Evolutionary conservation across 2,888 invertebrate genomes (phyloP).

Genomic region (Acanthococcus lagerstroemiae): DNA sequence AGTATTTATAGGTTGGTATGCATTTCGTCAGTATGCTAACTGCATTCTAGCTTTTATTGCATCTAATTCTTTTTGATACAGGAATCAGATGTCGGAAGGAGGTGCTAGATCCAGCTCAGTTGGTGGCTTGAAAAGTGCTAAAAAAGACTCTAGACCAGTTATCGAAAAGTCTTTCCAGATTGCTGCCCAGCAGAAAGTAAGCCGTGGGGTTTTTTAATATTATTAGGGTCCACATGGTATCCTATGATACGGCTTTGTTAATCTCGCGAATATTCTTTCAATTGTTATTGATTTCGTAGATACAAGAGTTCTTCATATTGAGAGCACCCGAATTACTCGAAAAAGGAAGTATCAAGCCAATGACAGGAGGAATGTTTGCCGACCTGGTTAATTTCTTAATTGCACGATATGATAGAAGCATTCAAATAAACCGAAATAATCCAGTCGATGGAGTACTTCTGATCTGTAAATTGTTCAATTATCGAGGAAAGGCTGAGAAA

Average conservation of each 20-base stretch:
- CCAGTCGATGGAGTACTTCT: conserved; percentile 30
- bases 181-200: conserved; percentile 30
- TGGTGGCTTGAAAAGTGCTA: conserved; percentile 31
- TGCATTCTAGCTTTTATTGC: neutral
- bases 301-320: conserved; percentile 13
- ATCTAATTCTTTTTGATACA: neutral
- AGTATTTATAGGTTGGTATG: conserved; percentile 2
- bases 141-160: conserved; percentile 33
- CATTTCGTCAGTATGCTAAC: neutral
- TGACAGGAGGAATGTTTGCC: conserved; percentile 33
- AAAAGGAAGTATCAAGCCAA: conserved; percentile 33
- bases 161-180: conserved; percentile 32
- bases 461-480: conserved; percentile 31
- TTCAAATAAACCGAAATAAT: conserved; percentile 27
- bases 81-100: conserved; percentile 17
- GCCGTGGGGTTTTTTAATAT: too few species aligned
- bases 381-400: conserved; percentile 32
- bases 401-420: conserved; percentile 17
- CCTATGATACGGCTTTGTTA: too few species aligned
- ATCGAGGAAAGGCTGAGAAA: conserved; percentile 33
- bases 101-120: conserved; percentile 30
- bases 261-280: neutral
- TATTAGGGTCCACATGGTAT: too few species aligned
- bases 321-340: conserved; percentile 10
- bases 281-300: neutral